phyloP scores from a whole-genome alignment of 2,113 vertebrate species.

The Pungitius pungitius region DNA sequence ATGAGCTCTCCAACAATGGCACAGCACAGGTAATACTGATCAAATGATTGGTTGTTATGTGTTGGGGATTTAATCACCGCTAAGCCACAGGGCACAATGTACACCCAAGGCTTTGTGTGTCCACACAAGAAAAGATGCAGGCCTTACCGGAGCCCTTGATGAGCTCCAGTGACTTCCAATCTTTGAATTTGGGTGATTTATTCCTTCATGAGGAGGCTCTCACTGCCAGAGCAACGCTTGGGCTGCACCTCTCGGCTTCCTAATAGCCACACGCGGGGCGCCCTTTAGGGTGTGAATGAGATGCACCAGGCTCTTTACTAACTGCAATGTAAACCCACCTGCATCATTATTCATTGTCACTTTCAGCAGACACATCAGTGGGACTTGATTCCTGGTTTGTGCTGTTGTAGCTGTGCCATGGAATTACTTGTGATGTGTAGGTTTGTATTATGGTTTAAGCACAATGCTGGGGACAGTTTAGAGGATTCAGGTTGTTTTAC shows the following conservation, averaged over 20 bases:
- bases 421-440: not conserved
- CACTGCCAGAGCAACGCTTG: not conserved
- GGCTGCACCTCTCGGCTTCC: not conserved
- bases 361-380: not conserved
- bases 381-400: not conserved
- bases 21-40: conserved; percentile 7
- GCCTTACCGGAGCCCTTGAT: not conserved
- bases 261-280: not conserved
- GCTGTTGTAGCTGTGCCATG: not conserved
- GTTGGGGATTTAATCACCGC: conserved; percentile 5
- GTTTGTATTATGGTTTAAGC: not conserved
- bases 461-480: not conserved
- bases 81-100: not conserved
- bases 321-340: not conserved
- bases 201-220: not conserved
- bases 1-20: conserved; percentile 13
- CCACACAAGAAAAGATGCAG: not conserved
- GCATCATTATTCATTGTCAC: not conserved
- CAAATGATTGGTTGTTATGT: conserved; percentile 14
- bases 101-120: not conserved
- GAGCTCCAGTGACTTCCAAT: not conserved
- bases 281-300: not conserved
- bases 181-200: not conserved
- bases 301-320: not conserved
- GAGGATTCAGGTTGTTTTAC: not conserved